Base-by-base conservation (phyloP, 2,113 vertebrate species). In the Numenius arquata region DNA sequence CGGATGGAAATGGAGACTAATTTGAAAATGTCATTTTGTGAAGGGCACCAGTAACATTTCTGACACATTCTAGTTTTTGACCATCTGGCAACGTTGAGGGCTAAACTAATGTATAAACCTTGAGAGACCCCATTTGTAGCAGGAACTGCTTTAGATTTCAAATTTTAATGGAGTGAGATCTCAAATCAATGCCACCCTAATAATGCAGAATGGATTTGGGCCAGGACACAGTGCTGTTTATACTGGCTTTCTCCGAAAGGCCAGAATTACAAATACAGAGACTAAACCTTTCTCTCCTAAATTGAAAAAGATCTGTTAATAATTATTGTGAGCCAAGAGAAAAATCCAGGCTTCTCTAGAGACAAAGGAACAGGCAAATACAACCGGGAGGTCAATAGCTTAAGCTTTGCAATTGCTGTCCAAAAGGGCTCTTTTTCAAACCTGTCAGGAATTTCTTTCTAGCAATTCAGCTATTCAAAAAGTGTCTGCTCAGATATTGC, bases 31-130 rank as follows among this genome's bases (percentile, higher is more conserved):
- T 90, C 88, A 73, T 92, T 95, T 96, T 79, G 89, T 83, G 87
- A 95, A 96, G 85, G 91, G 91, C 68, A 88, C 56, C 1, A 38
- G 79, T 75, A 92, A 61, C 81, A 65, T 85, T 93, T 79, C 85
- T 89, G 92, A 96, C 73, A 95, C 55, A 25, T 94, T 96, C 79
- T 71, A 52, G 87, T 73, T 93, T 96, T 94, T 95, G 94, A 96
- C 95, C 97, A 97, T 97, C 96, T 96, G 97, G 96, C 96, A 95
- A 55, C 2, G 4, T 47, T 87, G 84, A 96, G 79, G 88, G 82
- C 74, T 90, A 95, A 96, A 96, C 66, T 90, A 94, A 97, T 90
- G 87, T 22, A 88, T 81, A 92, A 95, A 92, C 80, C 92, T 95
- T 85, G 50, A 89, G 95, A 96, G 96, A 95, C 87, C 87, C 71